Conservation (phyloP, 2,113 vertebrate species). For the Steatornis caripensis region DNA sequence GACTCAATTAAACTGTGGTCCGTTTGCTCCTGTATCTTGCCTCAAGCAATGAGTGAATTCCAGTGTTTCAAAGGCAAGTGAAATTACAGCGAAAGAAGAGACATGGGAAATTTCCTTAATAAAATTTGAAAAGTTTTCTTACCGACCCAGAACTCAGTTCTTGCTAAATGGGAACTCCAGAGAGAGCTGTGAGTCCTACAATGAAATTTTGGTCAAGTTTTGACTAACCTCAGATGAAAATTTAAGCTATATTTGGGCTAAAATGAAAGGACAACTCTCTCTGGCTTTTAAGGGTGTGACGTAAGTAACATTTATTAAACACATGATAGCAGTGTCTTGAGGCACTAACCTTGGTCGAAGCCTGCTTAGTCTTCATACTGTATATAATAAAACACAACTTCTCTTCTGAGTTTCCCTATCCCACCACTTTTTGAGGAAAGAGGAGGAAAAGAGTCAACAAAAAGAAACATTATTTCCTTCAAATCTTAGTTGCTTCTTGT, state of each 20-base stretch:
- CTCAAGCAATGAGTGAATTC: not conserved
- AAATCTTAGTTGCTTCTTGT: not conserved
- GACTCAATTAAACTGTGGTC: not conserved
- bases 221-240: not conserved
- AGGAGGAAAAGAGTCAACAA: not conserved
- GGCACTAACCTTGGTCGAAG: not conserved
- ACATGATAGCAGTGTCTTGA: not conserved
- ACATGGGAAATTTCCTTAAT: not conserved
- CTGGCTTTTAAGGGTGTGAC: not conserved
- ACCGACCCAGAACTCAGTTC: not conserved
- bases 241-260: not conserved
- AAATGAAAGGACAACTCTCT: not conserved
- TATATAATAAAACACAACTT: not conserved
- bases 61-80: slow-evolving; percentile 4
- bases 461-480: not conserved
- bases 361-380: not conserved
- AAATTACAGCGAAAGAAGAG: not conserved
- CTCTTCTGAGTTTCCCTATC: not conserved
- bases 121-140: not conserved
- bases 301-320: not conserved
- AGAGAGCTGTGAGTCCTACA: not conserved
- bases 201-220: not conserved
- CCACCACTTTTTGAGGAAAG: not conserved
- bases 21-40: slow-evolving; percentile 7
- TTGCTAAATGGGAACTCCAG: not conserved